phyloP scores from a whole-genome alignment of 2,113 vertebrate genomes.

The Mustelus asterias region DNA sequence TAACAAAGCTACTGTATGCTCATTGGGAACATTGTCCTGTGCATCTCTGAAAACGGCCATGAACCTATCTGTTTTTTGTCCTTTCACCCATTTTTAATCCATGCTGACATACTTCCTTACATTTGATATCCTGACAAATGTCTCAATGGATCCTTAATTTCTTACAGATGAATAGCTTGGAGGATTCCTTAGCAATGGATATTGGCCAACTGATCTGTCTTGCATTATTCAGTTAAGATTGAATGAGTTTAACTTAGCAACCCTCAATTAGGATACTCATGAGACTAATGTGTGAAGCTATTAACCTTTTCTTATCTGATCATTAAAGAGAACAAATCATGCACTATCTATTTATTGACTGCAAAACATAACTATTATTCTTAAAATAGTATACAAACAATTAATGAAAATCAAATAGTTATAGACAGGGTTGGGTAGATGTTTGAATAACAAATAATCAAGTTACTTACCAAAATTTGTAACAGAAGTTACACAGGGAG shows the following conservation, averaged over 20 bases:
- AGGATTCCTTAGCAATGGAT: background rate
- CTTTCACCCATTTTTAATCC: background rate
- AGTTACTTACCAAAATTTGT: background rate
- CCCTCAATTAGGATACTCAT: background rate
- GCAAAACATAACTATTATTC: background rate
- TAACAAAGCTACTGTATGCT: too few species aligned
- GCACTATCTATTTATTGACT: background rate
- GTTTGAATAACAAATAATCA: background rate
- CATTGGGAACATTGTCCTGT: background rate
- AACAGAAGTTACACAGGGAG: background rate
- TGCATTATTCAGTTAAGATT: background rate
- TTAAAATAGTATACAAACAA: background rate
- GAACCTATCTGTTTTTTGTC: background rate
- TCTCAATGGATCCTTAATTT: background rate
- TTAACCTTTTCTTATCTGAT: background rate
- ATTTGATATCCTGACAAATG: background rate
- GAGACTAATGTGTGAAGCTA: background rate
- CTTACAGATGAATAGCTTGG: background rate
- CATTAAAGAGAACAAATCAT: background rate
- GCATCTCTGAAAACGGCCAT: background rate
- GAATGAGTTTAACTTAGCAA: background rate
- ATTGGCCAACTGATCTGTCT: too few species aligned
- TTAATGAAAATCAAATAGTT: background rate
- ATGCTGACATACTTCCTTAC: background rate
- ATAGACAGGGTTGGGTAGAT: background rate